Conservation (phyloP, 2,797 vertebrate genomes). For the Centropyge bicolor region DNA sequence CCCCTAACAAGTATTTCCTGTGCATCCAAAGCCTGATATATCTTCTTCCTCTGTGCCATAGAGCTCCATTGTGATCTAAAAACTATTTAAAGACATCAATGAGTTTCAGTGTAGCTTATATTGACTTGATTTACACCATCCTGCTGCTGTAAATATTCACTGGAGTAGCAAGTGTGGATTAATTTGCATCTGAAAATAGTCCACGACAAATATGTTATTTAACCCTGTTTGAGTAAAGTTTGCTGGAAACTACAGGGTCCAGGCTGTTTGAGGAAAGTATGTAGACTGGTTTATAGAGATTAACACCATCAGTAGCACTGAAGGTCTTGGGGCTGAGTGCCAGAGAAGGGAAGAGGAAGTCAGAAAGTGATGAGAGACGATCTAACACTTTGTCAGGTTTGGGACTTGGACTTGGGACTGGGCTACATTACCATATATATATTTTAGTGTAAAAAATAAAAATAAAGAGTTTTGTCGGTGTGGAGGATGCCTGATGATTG, state of each 20-base stretch:
- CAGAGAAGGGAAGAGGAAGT: not conserved
- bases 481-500: not conserved
- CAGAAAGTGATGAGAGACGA: not conserved
- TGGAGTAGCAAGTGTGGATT: not conserved
- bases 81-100: not conserved
- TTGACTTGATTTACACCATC: not conserved
- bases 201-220: not conserved
- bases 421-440: not conserved
- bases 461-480: not conserved
- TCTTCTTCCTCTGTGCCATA: not conserved
- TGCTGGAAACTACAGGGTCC: not conserved
- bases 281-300: not conserved
- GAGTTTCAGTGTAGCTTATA: not conserved
- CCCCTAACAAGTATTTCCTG: not conserved
- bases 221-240: not conserved
- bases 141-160: slow-evolving; percentile 15
- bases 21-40: not conserved
- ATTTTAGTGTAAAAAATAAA: not conserved
- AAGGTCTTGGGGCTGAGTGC: not conserved
- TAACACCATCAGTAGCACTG: not conserved
- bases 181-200: not conserved
- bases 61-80: not conserved
- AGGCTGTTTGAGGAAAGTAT: not conserved
- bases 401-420: not conserved
- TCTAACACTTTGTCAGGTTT: no score